Evolutionary conservation across 2,113 vertebrate genomes (phyloP).

Genomic region (Labrus mixtus): DNA sequence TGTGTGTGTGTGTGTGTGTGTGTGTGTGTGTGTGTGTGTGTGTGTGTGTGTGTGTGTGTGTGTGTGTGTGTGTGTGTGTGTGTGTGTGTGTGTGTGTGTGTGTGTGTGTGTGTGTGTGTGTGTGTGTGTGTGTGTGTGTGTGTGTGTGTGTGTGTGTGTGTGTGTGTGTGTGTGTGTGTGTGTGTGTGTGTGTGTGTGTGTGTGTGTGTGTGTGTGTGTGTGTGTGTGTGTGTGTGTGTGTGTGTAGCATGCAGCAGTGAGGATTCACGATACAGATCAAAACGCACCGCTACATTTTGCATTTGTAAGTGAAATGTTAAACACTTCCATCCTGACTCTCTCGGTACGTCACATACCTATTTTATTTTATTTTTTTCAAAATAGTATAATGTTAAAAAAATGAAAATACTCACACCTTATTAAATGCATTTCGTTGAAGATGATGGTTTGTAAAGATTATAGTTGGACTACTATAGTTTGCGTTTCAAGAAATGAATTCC

Average conservation of each 20-base stretch:
- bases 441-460: slow-evolving; percentile 49
- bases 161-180: too few relatives aligned
- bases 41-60: too few relatives aligned
- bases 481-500: slow-evolving; percentile 57
- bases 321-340: slow-evolving; percentile 51
- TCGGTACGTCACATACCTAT: slow-evolving; percentile 34
- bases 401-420: slow-evolving; percentile 53
- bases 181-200: too few relatives aligned
- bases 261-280: slow-evolving; percentile 47
- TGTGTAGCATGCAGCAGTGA: slow-evolving; percentile 63
- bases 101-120: too few relatives aligned
- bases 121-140: too few relatives aligned
- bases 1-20: too few relatives aligned
- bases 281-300: slow-evolving; percentile 26
- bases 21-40: too few relatives aligned
- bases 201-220: background rate
- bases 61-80: too few relatives aligned
- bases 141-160: too few relatives aligned
- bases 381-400: slow-evolving; percentile 60
- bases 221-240: slow-evolving; percentile 8
- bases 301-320: slow-evolving; percentile 42
- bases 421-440: slow-evolving; percentile 44
- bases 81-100: too few relatives aligned
- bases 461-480: slow-evolving; percentile 48
- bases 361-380: slow-evolving; percentile 51